Base-by-base conservation (phyloP, 2,888 invertebrate genomes). In the Xiphydria camelus region DNA sequence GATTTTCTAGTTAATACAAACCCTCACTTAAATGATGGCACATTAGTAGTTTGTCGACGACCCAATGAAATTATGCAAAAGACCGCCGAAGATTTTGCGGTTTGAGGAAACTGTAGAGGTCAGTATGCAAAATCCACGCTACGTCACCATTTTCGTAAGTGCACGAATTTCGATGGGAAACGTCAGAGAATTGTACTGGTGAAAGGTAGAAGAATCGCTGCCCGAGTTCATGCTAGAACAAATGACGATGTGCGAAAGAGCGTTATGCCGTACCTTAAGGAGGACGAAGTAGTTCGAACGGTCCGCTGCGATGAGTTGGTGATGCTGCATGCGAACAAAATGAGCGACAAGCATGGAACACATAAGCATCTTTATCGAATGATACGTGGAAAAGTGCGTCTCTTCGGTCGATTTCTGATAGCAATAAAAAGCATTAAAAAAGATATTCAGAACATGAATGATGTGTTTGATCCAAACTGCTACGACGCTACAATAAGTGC, bases 1-100 rank as follows among this genome's bases (percentile, higher is more conserved):
- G 29, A 29, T 4, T 36, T 46, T 43, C 5, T 19, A 3, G 31
- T 32, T 21, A 46, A 46, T 18, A 36, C 36, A 2, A 15, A 18
- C 5, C 9, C 15, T 2, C 6, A 10, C 10, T 20, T 22, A 14
- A 42, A 46, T 18, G 23, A 17, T 3, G 23, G 46, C 25, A 25
- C 29, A 9, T 7, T 37, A 5, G 22, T 45, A 34, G 17, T 22
- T 29, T n/a, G 9, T 18, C n/a, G 42, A 12, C 20, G 42, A 19
- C 37, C 41, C n/a, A n/a, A n/a, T n/a, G n/a, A n/a, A n/a, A n/a
- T n/a, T n/a, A n/a, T n/a, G n/a, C n/a, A n/a, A n/a, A n/a, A n/a
- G n/a, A n/a, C n/a, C n/a, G n/a, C n/a, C n/a, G n/a, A n/a, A n/a
- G n/a, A n/a, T n/a, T n/a, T n/a, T n/a, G n/a, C n/a, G n/a, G n/a